phyloP scores from a whole-genome alignment of 2,888 invertebrate species.

The Cantharis flavilabris region DNA sequence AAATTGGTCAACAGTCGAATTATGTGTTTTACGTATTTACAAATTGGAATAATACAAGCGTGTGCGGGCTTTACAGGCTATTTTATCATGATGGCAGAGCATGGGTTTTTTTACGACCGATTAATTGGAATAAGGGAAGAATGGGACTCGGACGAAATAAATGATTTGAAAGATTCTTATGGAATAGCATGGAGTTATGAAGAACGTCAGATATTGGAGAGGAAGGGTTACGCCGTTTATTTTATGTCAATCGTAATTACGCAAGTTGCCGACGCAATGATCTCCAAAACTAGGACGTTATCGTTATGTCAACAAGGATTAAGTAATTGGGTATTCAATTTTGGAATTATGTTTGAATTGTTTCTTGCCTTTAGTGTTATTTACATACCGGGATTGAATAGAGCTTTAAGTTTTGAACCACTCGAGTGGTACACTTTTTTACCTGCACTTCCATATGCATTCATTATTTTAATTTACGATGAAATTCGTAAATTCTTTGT shows the following conservation, averaged over 20 bases:
- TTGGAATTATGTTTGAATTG: constrained; percentile 64
- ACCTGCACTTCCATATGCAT: constrained; percentile 72
- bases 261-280: constrained; percentile 77
- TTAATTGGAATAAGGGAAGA: constrained; percentile 60
- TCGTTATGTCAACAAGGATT: constrained; percentile 78
- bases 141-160: constrained; percentile 72
- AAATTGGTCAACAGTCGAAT: constrained; percentile 63
- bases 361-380: constrained; percentile 65
- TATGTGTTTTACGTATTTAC: constrained; percentile 82
- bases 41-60: constrained; percentile 85
- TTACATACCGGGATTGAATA: constrained; percentile 69
- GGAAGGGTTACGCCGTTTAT: constrained; percentile 78
- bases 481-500: constrained; percentile 74
- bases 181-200: constrained; percentile 75
- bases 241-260: constrained; percentile 78
- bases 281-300: constrained; percentile 77
- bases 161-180: constrained; percentile 71
- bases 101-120: constrained; percentile 73
- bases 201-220: constrained; percentile 71
- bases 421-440: constrained; percentile 70
- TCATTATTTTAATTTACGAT: constrained; percentile 75
- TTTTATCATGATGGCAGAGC: constrained; percentile 77
- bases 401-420: constrained; percentile 68
- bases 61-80: constrained; percentile 80
- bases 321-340: constrained; percentile 66